Percentiles rank a stretch among this genome's conserved stretches.
Conservation (phyloP, 2,888 invertebrate species). For the Melanchra persicariae region DNA sequence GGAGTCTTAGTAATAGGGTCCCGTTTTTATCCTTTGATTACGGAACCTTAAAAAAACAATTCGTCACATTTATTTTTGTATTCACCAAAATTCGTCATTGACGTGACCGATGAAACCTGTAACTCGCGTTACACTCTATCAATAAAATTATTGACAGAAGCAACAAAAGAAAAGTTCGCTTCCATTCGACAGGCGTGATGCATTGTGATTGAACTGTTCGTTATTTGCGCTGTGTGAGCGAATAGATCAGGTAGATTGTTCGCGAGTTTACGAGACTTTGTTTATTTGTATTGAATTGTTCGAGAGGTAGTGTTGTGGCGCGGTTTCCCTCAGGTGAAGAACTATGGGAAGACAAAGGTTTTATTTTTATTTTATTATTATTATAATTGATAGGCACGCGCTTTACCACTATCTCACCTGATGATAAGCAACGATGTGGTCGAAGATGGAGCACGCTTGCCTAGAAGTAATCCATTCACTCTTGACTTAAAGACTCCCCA, state of each 20-base stretch:
- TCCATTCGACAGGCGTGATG: conserved; percentile 43
- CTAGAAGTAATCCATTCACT: too few relatives aligned
- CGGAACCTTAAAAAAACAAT: too few relatives aligned
- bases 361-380: too few relatives aligned
- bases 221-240: conserved; percentile 26
- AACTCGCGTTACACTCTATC: not conserved
- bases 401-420: too few relatives aligned
- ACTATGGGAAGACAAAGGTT: not conserved
- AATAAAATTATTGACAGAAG: conserved; percentile 34
- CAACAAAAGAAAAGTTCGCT: conserved; percentile 36
- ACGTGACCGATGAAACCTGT: not conserved
- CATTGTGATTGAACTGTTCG: conserved; percentile 53
- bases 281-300: conserved; percentile 28
- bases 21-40: too few relatives aligned
- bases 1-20: too few relatives aligned
- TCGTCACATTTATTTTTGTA: too few relatives aligned
- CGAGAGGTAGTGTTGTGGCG: not conserved
- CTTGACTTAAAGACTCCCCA: too few relatives aligned
- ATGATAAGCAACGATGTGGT: too few relatives aligned
- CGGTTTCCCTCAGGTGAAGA: not conserved
- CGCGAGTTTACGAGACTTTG: not conserved
- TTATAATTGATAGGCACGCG: too few relatives aligned
- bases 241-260: conserved; percentile 9
- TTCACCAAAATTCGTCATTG: not conserved
- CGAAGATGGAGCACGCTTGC: too few relatives aligned